A percentile compares a stretch with the other conserved stretches of the same genome.
phyloP scores from a whole-genome alignment of 2,797 vertebrate genomes.

The Sebastes minor region DNA sequence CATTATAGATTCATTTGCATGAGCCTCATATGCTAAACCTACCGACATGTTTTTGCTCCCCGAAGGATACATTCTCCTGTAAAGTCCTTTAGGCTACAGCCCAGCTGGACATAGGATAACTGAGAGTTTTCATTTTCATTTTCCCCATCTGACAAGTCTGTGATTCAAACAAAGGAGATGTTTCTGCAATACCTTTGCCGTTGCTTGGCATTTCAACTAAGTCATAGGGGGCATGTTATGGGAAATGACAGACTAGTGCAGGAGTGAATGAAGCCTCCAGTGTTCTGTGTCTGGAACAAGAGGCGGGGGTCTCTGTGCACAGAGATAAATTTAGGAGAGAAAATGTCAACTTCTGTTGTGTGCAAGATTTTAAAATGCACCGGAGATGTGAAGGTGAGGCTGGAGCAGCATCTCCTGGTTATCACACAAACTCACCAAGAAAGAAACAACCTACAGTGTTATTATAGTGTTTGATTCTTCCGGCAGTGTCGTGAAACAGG shows the following conservation, averaged over 20 bases:
- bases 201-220: conserved; percentile 57
- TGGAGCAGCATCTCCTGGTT: background rate
- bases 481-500: background rate
- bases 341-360: conserved; percentile 79
- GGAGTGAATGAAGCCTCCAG: conserved; percentile 51
- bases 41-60: background rate
- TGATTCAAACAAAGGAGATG: conserved; percentile 50
- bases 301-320: conserved; percentile 39
- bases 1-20: background rate
- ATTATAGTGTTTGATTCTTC: background rate
- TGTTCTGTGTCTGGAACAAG: conserved; percentile 49
- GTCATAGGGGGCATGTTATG: conserved; percentile 45
- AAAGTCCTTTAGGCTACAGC: background rate
- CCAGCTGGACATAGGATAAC: background rate
- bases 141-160: conserved; percentile 19
- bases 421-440: background rate
- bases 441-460: background rate
- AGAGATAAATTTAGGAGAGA: conserved; percentile 72
- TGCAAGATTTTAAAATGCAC: conserved; percentile 59
- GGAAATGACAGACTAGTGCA: conserved; percentile 63
- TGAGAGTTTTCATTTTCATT: conserved; percentile 5
- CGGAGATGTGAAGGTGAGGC: conserved; percentile 58
- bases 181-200: background rate
- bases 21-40: background rate
- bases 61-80: background rate